These are phyloP conservation scores for Oophaga sylvatica DNA, from an alignment of 2,797 vertebrate genomes.

Conservation along the genomic window DNA sequence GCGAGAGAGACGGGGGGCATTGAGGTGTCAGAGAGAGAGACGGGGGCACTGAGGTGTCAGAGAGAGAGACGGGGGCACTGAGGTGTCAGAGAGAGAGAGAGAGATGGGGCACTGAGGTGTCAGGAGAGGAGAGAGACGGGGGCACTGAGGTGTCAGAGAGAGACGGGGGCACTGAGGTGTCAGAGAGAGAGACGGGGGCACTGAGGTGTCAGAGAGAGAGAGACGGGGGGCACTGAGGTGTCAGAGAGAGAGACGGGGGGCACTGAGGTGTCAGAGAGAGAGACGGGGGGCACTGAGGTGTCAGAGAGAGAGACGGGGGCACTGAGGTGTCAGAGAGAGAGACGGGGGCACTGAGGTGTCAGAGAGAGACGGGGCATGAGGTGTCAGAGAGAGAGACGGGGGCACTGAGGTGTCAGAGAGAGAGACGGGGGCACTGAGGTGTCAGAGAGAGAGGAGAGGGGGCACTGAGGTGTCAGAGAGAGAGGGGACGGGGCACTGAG, in stretches of 20 bases:
- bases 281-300: neutral
- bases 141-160: neutral
- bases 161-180: neutral
- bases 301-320: neutral
- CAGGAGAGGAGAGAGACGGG: neutral
- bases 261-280: neutral
- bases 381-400: neutral
- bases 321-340: neutral
- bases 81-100: neutral
- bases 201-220: neutral
- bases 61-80: neutral
- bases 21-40: neutral
- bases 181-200: neutral
- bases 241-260: neutral
- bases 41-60: neutral
- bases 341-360: neutral
- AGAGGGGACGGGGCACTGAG: neutral
- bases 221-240: neutral
- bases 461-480: neutral
- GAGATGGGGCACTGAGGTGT: neutral
- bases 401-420: neutral
- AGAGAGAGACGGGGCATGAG: neutral
- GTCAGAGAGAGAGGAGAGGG: neutral
- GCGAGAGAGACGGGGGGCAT: too few relatives aligned
- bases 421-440: neutral